A percentile compares a stretch with the other conserved stretches of the same genome.
These are phyloP conservation scores for Dexiosoma caninum DNA, from an alignment of 2,888 invertebrate genomes.

Conservation along the genomic window DNA sequence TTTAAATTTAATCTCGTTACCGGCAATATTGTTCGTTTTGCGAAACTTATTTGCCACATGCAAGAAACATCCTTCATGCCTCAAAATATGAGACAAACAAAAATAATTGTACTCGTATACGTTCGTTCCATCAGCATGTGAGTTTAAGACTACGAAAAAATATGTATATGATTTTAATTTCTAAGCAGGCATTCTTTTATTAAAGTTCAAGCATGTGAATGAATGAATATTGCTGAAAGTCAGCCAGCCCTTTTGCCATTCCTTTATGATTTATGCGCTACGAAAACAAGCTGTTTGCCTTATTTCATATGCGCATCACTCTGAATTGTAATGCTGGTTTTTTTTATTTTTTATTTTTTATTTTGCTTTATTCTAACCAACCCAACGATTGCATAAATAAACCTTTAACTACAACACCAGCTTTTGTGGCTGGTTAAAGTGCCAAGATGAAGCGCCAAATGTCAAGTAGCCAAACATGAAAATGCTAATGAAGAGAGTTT, in stretches of 20 bases:
- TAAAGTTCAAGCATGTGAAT: slow-evolving; percentile 54
- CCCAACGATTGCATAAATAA: not conserved
- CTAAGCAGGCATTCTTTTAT: slow-evolving; percentile 55
- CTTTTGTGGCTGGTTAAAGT: slow-evolving; percentile 48
- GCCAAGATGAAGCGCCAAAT: slow-evolving; percentile 62
- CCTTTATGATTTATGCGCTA: slow-evolving; percentile 44
- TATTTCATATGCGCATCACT: slow-evolving; percentile 74
- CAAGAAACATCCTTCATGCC: not conserved
- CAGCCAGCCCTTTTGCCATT: slow-evolving; percentile 47
- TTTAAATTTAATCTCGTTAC: slow-evolving; percentile 32
- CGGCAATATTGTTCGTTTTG: slow-evolving; percentile 5
- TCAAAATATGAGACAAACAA: slow-evolving; percentile 28
- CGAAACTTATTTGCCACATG: not conserved
- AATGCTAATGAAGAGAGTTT: slow-evolving; percentile 44
- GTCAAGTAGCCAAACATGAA: slow-evolving; percentile 61
- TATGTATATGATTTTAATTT: slow-evolving; percentile 63
- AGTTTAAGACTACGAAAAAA: not conserved
- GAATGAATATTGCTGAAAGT: slow-evolving; percentile 2
- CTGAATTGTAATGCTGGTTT: slow-evolving; percentile 60
- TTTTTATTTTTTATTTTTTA: not conserved
- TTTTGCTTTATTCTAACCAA: not conserved
- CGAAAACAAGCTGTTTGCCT: slow-evolving; percentile 59
- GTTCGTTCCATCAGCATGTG: slow-evolving; percentile 36
- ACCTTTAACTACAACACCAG: not conserved
- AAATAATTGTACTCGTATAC: no score